Base-by-base conservation (phyloP, 2,797 vertebrate species). In the Anguilla marmorata region DNA sequence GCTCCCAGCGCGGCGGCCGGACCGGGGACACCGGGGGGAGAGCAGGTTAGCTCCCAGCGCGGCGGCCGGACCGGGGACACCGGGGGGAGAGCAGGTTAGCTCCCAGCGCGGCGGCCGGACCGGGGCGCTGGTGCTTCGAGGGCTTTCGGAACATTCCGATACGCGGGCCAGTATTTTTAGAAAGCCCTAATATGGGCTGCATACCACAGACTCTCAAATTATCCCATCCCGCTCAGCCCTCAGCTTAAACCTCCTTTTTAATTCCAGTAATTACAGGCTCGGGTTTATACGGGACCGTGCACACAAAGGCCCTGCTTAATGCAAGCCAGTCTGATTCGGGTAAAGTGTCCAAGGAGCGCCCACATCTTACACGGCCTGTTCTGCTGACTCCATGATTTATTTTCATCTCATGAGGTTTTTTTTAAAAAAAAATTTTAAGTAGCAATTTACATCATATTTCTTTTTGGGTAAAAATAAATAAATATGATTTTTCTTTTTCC, bases 131-230 rank as follows among this genome's bases (percentile, higher is more conserved):
- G 90, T 95, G 95, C 93, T 94, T 96, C 95, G 93, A 93, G 94
- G 94, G 93, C 93, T 96, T 96, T 96, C 91, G 93, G 94, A 96
- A 96, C 96, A 96, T 97, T 97, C 96, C 96, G 93, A 95, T 96
- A 96, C 93, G 92, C 94, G 93, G 95, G 95, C 91, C 91, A 94
- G 93, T 97, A 97, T 97, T 96, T 97, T 97, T 96, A 97, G 96
- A 96, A 96, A 96, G 94, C 93, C 95, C 96, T 96, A 97, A 96
- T 96, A 97, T 96, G 96, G 95, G 93, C 95, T 94, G 92, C 96
- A 97, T 96, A 97, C 96, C 96, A 96, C 96, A 96, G 95, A 96
- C 96, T 96, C 96, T 97, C 96, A 97, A 97, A 97, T 97, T 96
- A 97, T 97, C 96, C 96, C 94, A 96, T 97, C 95, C 94, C 96